phyloP scores from a whole-genome alignment of 2,888 invertebrate genomes.

The Dolichomitus sp. region DNA sequence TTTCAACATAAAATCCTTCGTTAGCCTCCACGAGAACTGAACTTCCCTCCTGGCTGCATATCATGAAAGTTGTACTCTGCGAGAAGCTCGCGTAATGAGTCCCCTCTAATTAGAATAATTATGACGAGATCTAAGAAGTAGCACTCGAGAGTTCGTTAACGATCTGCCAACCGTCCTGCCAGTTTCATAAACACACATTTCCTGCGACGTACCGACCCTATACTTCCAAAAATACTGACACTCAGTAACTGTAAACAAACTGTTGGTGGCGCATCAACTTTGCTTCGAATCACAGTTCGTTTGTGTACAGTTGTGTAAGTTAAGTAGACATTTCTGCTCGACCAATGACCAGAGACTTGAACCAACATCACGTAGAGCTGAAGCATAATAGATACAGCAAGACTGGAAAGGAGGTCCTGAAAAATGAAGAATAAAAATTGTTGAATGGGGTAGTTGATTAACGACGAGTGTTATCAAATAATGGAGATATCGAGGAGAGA shows the following conservation, averaged over 20 bases:
- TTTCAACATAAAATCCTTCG: constrained; percentile 27
- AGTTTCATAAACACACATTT: constrained; percentile 34
- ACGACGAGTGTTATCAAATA: constrained; percentile 68
- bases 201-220: neutral
- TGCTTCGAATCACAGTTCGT: constrained; percentile 27
- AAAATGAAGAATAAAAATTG: constrained; percentile 61
- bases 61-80: constrained; percentile 37
- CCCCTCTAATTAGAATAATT: constrained; percentile 61
- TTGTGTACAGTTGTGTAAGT: constrained; percentile 20
- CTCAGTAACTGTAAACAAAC: constrained; percentile 60
- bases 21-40: constrained; percentile 4
- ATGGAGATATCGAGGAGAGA: constrained; percentile 47
- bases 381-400: constrained; percentile 1
- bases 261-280: constrained; percentile 50
- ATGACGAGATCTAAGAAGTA: constrained; percentile 36
- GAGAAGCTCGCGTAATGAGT: constrained; percentile 34
- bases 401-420: neutral
- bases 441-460: constrained; percentile 64
- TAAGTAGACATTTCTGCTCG: constrained; percentile 29
- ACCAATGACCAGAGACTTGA: neutral
- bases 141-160: constrained; percentile 65
- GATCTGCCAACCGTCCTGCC: constrained; percentile 61
- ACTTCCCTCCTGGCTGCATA: neutral
- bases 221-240: constrained; percentile 49
- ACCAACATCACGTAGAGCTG: constrained; percentile 12